These are phyloP conservation scores for Otis tarda DNA, from an alignment of 2,113 vertebrate species.

Conservation along the genomic window DNA sequence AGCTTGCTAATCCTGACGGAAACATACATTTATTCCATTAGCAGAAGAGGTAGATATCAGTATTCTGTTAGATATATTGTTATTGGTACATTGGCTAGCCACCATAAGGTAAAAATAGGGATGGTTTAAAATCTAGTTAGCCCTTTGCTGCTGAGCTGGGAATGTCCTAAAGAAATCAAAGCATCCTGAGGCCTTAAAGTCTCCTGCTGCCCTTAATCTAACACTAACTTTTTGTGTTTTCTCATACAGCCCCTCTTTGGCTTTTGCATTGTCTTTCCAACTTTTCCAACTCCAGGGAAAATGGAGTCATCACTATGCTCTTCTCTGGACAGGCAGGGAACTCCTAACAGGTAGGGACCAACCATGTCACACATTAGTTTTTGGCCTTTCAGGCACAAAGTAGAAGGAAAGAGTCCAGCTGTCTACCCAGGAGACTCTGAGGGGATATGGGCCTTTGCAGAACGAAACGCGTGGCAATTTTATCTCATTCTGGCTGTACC, in stretches of 20 bases:
- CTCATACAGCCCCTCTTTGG: not conserved
- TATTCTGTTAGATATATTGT: not conserved
- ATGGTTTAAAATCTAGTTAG: not conserved
- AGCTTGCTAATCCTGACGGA: not conserved
- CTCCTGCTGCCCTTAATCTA: not conserved
- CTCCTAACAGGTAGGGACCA: not conserved
- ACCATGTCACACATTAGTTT: not conserved
- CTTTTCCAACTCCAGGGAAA: not conserved
- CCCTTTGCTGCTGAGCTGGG: not conserved
- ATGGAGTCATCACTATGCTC: not conserved
- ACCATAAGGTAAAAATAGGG: not conserved
- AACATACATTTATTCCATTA: not conserved
- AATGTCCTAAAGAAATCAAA: not conserved
- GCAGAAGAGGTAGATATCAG: not conserved
- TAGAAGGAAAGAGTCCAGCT: not conserved
- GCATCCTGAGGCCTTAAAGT: not conserved
- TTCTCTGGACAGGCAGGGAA: not conserved
- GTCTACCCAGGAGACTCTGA: not conserved
- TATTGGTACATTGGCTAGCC: not conserved
- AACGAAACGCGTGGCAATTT: not conserved
- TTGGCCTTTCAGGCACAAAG: not conserved
- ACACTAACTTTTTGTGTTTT: not conserved
- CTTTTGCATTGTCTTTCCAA: not conserved
- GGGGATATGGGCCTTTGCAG: not conserved
- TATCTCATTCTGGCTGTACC: not conserved